Evolutionary conservation across 2,113 vertebrate species (phyloP).

Genomic region (Cyphomyrus discorhynchus): DNA sequence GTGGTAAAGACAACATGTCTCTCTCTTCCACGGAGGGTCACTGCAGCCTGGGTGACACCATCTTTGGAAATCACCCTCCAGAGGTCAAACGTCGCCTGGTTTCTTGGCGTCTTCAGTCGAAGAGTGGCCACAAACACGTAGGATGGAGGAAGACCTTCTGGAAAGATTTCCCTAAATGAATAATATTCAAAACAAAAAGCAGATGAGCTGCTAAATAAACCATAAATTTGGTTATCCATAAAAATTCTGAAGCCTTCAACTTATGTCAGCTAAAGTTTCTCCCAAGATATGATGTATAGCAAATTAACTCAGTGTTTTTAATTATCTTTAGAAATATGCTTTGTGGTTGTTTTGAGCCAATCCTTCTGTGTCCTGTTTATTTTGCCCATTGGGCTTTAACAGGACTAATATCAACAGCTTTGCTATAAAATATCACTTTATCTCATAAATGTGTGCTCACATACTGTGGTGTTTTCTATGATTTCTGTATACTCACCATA

Average conservation of each 20-base stretch:
- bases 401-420: background rate
- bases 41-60: slow-evolving; percentile 43
- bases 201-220: background rate
- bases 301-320: background rate
- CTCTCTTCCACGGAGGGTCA: slow-evolving; percentile 45
- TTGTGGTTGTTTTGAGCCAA: background rate
- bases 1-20: slow-evolving; percentile 45
- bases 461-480: background rate
- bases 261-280: background rate
- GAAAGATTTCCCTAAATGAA: slow-evolving; percentile 46
- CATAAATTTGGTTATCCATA: background rate
- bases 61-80: slow-evolving; percentile 46
- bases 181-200: background rate
- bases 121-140: slow-evolving; percentile 56
- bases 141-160: slow-evolving; percentile 53
- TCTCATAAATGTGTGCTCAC: background rate
- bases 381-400: background rate
- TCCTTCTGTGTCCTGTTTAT: background rate
- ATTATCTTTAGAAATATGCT: background rate
- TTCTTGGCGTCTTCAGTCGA: slow-evolving; percentile 42
- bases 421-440: background rate
- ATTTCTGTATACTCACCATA: background rate
- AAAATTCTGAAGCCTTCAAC: background rate
- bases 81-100: slow-evolving; percentile 44
- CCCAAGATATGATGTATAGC: background rate